Conservation (phyloP, 2,888 invertebrate genomes). For the Timandra comae region DNA sequence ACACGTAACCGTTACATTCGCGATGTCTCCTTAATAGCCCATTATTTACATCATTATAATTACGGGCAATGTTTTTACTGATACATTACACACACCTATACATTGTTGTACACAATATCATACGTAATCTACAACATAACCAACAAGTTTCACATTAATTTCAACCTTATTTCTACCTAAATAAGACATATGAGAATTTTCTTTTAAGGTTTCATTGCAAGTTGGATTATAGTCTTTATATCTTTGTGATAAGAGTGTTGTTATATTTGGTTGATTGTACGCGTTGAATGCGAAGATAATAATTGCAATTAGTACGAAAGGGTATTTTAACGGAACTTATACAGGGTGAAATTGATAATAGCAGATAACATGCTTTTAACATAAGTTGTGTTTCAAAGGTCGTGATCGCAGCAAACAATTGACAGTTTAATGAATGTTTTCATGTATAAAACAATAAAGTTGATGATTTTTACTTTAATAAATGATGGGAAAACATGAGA, state of each 20-base stretch:
- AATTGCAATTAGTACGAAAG: conserved; percentile 1
- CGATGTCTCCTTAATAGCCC: conserved; percentile 40
- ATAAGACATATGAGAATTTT: neutral
- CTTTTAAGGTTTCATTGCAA: neutral
- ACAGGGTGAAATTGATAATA: neutral
- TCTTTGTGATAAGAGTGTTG: neutral
- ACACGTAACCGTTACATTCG: conserved; percentile 42
- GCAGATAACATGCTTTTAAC: neutral
- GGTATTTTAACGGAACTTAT: neutral
- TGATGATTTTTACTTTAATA: too few relatives aligned
- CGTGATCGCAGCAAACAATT: too few relatives aligned
- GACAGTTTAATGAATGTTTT: too few relatives aligned
- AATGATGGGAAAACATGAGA: too few relatives aligned
- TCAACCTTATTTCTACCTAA: too few relatives aligned
- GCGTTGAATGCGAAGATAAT: neutral
- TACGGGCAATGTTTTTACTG: conserved; percentile 40
- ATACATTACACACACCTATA: conserved; percentile 25
- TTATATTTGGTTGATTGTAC: neutral
- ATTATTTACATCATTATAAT: conserved; percentile 47
- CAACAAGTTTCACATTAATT: too few relatives aligned
- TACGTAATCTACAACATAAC: neutral
- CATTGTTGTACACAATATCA: neutral
- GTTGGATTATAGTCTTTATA: neutral
- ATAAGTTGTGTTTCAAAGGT: too few relatives aligned
- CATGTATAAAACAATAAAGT: too few relatives aligned